These are phyloP conservation scores for Paguma larvata DNA, from an alignment of 2,797 vertebrate species.

Conservation along the genomic window DNA sequence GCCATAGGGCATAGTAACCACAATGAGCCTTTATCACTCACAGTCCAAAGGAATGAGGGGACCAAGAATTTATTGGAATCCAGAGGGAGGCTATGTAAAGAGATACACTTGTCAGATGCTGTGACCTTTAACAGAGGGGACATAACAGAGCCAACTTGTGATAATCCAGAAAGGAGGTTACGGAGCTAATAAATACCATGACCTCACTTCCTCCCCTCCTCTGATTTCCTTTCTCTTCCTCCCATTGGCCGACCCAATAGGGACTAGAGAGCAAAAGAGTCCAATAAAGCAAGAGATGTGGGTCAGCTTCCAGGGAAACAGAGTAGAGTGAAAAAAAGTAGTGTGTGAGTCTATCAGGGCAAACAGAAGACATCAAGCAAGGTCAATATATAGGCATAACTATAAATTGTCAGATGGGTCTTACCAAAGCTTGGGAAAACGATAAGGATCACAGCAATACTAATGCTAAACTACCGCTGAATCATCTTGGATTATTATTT, in stretches of 20 bases:
- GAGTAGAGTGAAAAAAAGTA: not conserved
- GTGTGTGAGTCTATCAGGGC: not conserved
- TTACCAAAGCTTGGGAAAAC: not conserved
- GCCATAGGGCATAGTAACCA: not conserved
- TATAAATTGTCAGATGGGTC: not conserved
- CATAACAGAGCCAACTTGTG: not conserved
- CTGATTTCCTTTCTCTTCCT: not conserved
- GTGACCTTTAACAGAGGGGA: not conserved
- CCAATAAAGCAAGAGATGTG: not conserved
- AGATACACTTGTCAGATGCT: not conserved
- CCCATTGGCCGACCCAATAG: not conserved
- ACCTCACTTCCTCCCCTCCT: not conserved
- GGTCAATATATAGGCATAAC: not conserved
- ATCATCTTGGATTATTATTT: not conserved
- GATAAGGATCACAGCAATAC: not conserved
- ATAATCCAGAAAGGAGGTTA: not conserved
- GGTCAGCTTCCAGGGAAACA: not conserved
- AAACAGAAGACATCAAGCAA: not conserved
- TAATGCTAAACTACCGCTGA: slow-evolving; percentile 51
- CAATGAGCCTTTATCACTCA: not conserved
- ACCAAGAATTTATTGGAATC: not conserved
- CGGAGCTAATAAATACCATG: not conserved
- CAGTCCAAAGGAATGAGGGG: not conserved
- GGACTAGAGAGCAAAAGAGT: not conserved
- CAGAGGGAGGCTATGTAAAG: not conserved